phyloP scores from a whole-genome alignment of 2,113 vertebrate genomes.

The Colius striatus region DNA sequence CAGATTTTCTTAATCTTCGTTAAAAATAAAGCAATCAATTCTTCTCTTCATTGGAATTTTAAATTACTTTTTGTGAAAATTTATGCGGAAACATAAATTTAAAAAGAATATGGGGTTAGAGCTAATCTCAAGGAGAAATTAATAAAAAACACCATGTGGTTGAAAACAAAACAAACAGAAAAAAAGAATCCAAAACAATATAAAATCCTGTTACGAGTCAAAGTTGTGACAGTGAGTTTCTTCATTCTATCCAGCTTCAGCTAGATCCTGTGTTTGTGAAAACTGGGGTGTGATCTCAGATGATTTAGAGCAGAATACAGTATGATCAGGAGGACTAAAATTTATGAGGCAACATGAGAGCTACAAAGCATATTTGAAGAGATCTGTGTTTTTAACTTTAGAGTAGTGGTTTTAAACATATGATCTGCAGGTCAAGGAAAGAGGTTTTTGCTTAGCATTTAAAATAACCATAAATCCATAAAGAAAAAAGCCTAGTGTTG shows the following conservation, averaged over 20 bases:
- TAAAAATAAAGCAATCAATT: neutral
- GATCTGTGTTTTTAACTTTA: neutral
- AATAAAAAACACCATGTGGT: neutral
- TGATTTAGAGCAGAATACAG: neutral
- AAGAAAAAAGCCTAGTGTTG: neutral
- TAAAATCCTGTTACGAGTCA: neutral
- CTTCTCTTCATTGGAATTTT: neutral
- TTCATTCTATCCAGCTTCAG: neutral
- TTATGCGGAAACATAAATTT: neutral
- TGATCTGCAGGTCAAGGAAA: neutral
- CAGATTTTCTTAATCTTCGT: neutral
- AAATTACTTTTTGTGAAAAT: neutral
- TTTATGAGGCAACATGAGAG: neutral
- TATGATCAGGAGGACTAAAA: neutral
- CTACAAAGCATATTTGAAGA: neutral
- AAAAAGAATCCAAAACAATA: neutral
- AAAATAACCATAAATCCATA: neutral
- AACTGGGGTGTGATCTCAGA: neutral
- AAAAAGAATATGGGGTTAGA: neutral
- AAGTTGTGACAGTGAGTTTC: neutral
- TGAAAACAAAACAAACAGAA: no score
- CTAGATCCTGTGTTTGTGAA: neutral
- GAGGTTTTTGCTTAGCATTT: neutral
- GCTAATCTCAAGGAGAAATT: neutral
- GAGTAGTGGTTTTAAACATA: neutral